phyloP scores from a whole-genome alignment of 2,888 invertebrate species.

The Pristionchus arcanus region DNA sequence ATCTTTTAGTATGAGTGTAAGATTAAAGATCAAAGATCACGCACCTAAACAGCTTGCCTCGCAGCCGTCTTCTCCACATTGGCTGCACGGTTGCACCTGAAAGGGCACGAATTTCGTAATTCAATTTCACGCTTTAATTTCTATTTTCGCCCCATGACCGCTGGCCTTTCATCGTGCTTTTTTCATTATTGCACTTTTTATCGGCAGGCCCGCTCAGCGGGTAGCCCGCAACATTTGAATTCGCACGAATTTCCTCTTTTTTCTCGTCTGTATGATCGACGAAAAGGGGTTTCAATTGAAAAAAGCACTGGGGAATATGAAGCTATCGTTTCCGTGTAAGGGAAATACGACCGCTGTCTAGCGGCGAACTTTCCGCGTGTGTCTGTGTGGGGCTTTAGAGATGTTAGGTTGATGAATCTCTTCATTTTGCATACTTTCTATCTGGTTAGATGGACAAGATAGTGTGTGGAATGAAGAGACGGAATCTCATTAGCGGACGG shows the following conservation, averaged over 20 bases:
- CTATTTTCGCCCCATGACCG: no score
- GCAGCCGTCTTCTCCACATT: slow-evolving; percentile 50
- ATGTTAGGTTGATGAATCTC: not conserved
- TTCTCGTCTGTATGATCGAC: not conserved
- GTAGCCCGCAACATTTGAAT: not conserved
- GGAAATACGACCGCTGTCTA: not conserved
- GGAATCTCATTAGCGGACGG: not conserved
- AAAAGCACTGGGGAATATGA: slow-evolving; percentile 1
- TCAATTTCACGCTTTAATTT: not conserved
- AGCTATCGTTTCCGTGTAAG: not conserved
- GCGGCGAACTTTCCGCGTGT: no score
- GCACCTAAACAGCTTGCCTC: slow-evolving; percentile 53
- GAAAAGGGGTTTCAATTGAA: not conserved
- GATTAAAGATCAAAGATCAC: not conserved
- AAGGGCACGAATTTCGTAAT: not conserved
- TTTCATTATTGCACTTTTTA: not conserved
- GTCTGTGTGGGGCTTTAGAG: not conserved
- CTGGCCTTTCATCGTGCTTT: not conserved
- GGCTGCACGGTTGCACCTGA: slow-evolving; percentile 48
- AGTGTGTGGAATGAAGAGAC: not conserved
- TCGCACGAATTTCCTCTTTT: not conserved
- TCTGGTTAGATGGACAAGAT: not conserved
- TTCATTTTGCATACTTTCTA: no score
- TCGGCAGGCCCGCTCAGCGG: not conserved
- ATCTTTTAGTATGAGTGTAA: not conserved